Base-by-base conservation (phyloP, 37 sponge, comb jelly and placozoan species). In the Oscarella lobularis region DNA sequence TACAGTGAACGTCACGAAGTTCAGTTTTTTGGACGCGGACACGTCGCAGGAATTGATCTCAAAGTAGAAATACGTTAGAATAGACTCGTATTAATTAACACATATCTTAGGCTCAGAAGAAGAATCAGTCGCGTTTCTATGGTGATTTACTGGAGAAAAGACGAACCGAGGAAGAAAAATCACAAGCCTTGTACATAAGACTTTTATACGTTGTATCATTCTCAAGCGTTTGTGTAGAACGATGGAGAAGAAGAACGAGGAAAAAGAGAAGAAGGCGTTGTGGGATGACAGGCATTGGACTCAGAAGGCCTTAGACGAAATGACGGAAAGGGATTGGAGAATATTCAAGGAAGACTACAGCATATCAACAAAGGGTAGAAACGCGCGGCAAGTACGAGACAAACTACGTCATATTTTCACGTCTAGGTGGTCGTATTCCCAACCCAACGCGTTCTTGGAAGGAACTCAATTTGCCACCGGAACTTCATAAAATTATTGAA, bases 291-390 rank as follows among this genome's bases (percentile, higher is more conserved):
- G 98, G 1, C 98, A 96, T 66, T 96, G 98, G 98, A 73, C 88
- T 0, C 88, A 92, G 37, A 96, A 96, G 77, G 38, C 72, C 0
- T 73, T 89, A 77, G 85, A 78, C 1, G 84, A 89, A 65, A 96
- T 96, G 98, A 40, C 77, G 2, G 93, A 96, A 39, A 66, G 98
- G n/a, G 98, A 96, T 69, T 96, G 98, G 98, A 69, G 98, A 38
- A 96, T 96, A 32, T 92, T 96, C 75, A 83, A 83, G 20, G 96
- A 96, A 78, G 98, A 96, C 65, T 96, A 78, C 87, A 87, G 85
- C 84, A 96, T 96, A 39, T 66, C 83, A 6, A 92, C 93, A 0
- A 96, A 96, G 67, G 98, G 79, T 36, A 60, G 71, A n/a, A n/a
- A n/a, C n/a, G n/a, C n/a, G n/a, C n/a, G n/a, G n/a, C n/a, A n/a